These are phyloP conservation scores for Hippocampus kuda DNA, from an alignment of 2,797 vertebrate genomes.

Conservation along the genomic window DNA sequence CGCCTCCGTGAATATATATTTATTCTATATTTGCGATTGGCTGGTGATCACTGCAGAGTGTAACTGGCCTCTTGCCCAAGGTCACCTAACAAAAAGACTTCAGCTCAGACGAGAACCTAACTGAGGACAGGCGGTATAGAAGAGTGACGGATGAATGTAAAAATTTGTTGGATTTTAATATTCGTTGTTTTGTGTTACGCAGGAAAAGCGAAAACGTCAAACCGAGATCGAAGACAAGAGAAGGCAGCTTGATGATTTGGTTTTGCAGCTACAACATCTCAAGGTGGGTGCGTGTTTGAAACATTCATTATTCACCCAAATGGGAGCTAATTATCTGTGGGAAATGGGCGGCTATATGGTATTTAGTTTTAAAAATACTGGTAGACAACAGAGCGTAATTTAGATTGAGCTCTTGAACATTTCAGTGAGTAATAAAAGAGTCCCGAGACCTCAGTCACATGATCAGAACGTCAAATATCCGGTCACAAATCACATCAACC, in stretches of 20 bases:
- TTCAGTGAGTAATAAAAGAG: conserved; percentile 8
- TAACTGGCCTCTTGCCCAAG: background rate
- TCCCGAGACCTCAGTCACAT: background rate
- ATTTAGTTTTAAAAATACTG: background rate
- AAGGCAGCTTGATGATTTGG: conserved; percentile 87
- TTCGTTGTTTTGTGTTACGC: conserved; percentile 11
- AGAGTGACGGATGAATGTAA: background rate
- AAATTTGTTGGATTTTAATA: background rate
- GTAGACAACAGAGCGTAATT: background rate
- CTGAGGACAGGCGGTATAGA: background rate
- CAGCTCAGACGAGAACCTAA: too few relatives aligned
- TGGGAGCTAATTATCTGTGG: background rate
- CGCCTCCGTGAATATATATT: too few relatives aligned
- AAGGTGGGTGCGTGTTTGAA: conserved; percentile 70
- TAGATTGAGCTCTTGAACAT: conserved; percentile 5
- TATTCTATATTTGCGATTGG: background rate
- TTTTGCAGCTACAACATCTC: conserved; percentile 92
- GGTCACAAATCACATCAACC: background rate
- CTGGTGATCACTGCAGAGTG: background rate
- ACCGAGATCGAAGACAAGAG: conserved; percentile 92
- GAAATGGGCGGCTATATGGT: background rate
- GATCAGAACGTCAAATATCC: conserved; percentile 6
- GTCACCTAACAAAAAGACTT: background rate
- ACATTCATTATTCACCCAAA: background rate
- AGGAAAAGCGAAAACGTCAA: conserved; percentile 96